Evolutionary conservation across 2,113 vertebrate genomes (phyloP).

Genomic region (Emydocephalus ijimae): DNA sequence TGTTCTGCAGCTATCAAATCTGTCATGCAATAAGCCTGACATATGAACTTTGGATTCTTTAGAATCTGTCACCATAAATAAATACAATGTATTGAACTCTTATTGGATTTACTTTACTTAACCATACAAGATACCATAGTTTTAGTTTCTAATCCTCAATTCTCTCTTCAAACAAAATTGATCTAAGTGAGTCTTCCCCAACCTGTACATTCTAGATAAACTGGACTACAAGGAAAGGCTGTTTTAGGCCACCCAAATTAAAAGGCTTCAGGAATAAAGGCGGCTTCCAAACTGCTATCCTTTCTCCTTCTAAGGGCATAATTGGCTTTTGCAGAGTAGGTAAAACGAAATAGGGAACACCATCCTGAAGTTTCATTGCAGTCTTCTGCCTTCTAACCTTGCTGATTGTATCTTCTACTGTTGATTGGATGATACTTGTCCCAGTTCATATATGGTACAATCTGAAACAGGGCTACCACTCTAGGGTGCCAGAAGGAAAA

Average conservation of each 20-base stretch:
- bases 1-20: constrained; percentile 57
- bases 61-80: constrained; percentile 69
- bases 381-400: background rate
- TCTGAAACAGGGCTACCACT: background rate
- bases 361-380: background rate
- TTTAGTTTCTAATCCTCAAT: background rate
- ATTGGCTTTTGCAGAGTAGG: background rate
- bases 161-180: background rate
- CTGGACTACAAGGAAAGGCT: background rate
- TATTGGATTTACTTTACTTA: constrained; percentile 28
- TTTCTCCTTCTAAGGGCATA: fast-evolving
- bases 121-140: fast-evolving
- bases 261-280: background rate
- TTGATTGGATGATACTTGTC: background rate
- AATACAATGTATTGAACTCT: constrained; percentile 68
- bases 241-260: background rate
- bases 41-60: constrained; percentile 70
- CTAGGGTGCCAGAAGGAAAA: background rate
- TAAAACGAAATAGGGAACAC: background rate
- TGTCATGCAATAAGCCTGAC: constrained; percentile 67
- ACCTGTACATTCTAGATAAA: background rate
- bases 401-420: background rate
- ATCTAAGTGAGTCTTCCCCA: fast-evolving
- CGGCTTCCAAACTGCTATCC: background rate
- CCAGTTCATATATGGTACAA: background rate